phyloP scores from a whole-genome alignment of 2,888 invertebrate genomes.

The Cryptophagus acutangulus region DNA sequence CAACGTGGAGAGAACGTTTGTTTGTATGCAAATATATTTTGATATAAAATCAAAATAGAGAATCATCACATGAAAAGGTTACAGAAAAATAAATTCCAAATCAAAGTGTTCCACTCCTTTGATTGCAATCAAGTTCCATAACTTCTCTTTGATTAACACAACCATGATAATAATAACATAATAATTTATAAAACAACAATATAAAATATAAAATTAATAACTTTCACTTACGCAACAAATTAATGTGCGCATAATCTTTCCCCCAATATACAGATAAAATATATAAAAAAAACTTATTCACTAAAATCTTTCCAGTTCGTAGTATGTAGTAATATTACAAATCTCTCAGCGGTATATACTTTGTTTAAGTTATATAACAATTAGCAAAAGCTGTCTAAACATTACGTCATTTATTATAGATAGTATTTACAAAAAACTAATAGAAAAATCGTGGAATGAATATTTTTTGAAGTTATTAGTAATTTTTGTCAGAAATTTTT shows the following conservation, averaged over 20 bases:
- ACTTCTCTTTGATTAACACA: too few species aligned
- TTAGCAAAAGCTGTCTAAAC: background rate
- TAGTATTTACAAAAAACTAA: conserved; percentile 5
- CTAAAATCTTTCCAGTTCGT: conserved; percentile 21
- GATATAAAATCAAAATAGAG: conserved; percentile 32
- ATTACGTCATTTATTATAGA: conserved; percentile 7
- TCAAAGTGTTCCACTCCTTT: conserved; percentile 39
- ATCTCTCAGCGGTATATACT: conserved; percentile 20
- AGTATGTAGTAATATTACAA: conserved; percentile 28
- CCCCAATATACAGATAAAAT: conserved; percentile 47
- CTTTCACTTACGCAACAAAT: conserved; percentile 20
- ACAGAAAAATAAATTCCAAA: conserved; percentile 28
- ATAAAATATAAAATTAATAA: conserved; percentile 41
- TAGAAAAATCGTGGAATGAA: conserved; percentile 25
- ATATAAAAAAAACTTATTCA: conserved; percentile 44
- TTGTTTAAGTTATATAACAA: background rate
- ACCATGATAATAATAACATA: too few species aligned
- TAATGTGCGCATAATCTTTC: conserved; percentile 36
- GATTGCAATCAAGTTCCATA: conserved; percentile 29
- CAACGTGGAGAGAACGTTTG: conserved; percentile 27
- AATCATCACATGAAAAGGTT: too few species aligned
- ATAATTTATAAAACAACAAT: conserved; percentile 42
- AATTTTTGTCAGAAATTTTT: conserved; percentile 6
- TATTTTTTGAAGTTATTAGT: conserved; percentile 9
- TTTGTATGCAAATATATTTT: background rate